Evolutionary conservation across 2,113 vertebrate genomes (phyloP), one percentile per base, ranked within the genome.

Genomic region (Sceloporus undulatus): DNA sequence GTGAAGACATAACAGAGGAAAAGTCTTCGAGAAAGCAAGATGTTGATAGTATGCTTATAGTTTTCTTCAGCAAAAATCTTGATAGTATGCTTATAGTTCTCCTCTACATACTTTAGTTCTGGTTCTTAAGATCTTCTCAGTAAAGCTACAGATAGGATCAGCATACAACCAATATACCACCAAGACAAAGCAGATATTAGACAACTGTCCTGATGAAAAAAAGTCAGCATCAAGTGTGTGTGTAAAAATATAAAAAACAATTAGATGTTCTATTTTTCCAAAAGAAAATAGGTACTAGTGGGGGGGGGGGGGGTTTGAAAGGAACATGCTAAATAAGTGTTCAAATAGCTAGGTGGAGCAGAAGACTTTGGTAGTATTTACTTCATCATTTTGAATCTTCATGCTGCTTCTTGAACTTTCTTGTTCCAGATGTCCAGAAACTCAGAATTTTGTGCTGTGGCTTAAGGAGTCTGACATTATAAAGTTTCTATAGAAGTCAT

Each of bases 401-500:
- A 86, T 66, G 71, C 5, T 80, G 70, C 75, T 9, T 84, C 76
- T 74, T 88, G 70, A 77, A 54, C 87, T 87, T 25, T 73, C 76
- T 84, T 89, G 18, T 56, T 85, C 92, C 1, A 75, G 84, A 92
- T 89, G 79, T 29, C 59, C 40, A 79, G 85, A 91, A 86, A 25
- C 3, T 95, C 95, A 99, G 95, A 99, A 98, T 94, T 98, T 98
- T 65, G 99, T 99, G 96, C 98, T 98, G 94, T 98, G 96, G 94
- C 97, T 97, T 91, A 98, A 98, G 74, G 98, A 97, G 85, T 99
- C 98, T 0, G 98, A 98, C 97, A 98, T 96, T 90, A 99, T 98
- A 93, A 99, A 98, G 92, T 98, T 99, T 96, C 99, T 99, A 96
- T 99, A 99, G 96, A 99, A 99, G 95, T 98, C 99, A 94, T 99